Evolutionary conservation across 1,140 invertebrate species (phyloP).

Genomic region (Drosophila carrolli): DNA sequence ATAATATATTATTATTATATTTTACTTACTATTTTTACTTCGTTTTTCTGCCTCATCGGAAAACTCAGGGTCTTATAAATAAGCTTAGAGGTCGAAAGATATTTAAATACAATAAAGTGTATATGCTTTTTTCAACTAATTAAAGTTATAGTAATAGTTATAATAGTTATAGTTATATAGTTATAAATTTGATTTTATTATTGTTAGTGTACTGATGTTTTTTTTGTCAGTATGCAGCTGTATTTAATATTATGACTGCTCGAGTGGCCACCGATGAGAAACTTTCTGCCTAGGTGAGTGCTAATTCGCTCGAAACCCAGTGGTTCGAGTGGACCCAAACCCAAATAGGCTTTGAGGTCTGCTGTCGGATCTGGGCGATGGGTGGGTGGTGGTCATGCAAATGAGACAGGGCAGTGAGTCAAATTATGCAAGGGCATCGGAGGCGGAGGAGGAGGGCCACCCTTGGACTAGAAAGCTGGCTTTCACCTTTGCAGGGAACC

Average conservation of each 20-base stretch:
- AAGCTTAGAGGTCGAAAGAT: too few species aligned
- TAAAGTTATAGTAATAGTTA: too few species aligned
- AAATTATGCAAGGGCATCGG: slow-evolving; percentile 60
- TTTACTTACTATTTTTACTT: background rate
- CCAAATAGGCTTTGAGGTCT: slow-evolving; percentile 51
- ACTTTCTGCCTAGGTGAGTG: slow-evolving; percentile 44
- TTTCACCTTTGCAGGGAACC: background rate
- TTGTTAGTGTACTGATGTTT: background rate
- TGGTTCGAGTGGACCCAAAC: slow-evolving; percentile 37
- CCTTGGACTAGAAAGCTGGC: background rate
- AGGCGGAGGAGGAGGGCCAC: background rate
- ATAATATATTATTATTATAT: background rate
- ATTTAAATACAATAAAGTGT: too few species aligned
- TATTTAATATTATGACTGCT: slow-evolving; percentile 34
- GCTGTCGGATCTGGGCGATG: slow-evolving; percentile 5
- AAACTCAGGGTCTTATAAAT: too few species aligned
- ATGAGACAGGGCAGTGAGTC: slow-evolving; percentile 34
- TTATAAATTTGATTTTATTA: too few species aligned
- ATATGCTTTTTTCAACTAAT: too few species aligned
- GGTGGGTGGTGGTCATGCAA: slow-evolving; percentile 31
- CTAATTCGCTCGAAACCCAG: slow-evolving; percentile 68
- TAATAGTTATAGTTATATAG: too few species aligned
- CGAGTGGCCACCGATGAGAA: slow-evolving; percentile 31
- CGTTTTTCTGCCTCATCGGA: too few species aligned
- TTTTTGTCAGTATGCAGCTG: background rate